A percentile compares a stretch with the other conserved stretches of the same genome.
Evolutionary conservation across 2,888 invertebrate genomes (phyloP).

Genomic region (Dicyrtomina minuta): DNA sequence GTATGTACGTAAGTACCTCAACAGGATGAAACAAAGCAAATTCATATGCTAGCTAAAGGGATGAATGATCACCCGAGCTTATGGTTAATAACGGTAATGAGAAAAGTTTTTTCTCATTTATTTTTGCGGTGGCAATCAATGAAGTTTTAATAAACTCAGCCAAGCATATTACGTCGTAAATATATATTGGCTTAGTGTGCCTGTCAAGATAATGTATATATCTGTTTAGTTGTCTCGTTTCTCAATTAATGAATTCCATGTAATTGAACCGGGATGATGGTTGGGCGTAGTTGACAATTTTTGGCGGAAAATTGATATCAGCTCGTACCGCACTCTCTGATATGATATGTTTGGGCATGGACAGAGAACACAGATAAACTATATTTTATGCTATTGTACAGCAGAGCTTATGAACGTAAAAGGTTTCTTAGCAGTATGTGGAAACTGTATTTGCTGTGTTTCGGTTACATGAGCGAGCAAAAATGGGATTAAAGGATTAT

Average conservation of each 20-base stretch:
- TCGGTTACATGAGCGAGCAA: constrained; percentile 3
- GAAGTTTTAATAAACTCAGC: no score
- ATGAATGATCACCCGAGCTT: no score
- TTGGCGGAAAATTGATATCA: constrained; percentile 12
- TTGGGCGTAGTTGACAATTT: constrained; percentile 24
- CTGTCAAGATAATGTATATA: background rate
- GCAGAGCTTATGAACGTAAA: background rate
- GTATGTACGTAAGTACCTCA: no score
- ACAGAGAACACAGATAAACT: background rate
- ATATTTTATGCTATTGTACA: background rate
- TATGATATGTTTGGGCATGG: background rate
- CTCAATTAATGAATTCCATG: constrained; percentile 2
- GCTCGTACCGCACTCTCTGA: background rate
- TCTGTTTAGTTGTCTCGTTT: background rate
- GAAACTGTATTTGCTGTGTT: background rate
- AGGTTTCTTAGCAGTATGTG: no score
- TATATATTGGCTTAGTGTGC: background rate
- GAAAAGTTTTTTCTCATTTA: no score
- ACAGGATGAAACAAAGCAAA: no score
- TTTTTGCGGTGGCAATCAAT: no score
- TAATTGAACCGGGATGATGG: constrained; percentile 5
- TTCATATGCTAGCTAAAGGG: no score
- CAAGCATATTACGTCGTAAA: no score
- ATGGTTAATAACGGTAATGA: no score
- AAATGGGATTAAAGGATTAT: constrained; percentile 23